phyloP scores from a whole-genome alignment of 2,797 vertebrate species.

The Acanthis flammea region DNA sequence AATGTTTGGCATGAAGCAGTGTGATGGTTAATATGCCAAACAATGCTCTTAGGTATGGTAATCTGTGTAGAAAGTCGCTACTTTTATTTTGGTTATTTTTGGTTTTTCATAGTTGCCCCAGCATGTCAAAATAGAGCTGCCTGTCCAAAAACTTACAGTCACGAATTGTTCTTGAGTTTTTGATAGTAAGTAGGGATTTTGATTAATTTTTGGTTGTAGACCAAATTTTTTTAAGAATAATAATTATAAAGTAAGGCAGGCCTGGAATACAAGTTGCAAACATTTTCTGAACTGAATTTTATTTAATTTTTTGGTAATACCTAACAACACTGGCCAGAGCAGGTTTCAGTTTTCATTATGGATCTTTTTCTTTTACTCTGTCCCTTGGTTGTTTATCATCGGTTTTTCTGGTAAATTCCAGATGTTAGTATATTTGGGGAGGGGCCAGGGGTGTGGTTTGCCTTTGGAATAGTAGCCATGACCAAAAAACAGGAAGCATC shows the following conservation, averaged over 20 bases:
- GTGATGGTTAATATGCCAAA: background rate
- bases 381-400: background rate
- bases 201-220: background rate
- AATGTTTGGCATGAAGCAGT: background rate
- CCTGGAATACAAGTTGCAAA: background rate
- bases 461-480: background rate
- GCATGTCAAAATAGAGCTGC: background rate
- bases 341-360: background rate
- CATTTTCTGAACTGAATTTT: background rate
- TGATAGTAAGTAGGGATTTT: background rate
- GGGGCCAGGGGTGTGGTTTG: background rate
- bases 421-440: background rate
- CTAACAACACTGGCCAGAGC: background rate
- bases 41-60: background rate
- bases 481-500: constrained; percentile 2
- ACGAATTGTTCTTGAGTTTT: background rate
- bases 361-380: background rate
- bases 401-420: background rate
- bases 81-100: background rate
- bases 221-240: background rate
- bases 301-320: background rate
- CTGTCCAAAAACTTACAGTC: background rate
- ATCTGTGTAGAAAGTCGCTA: background rate
- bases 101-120: background rate
- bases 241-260: background rate